Percentiles rank a stretch among this genome's conserved stretches.
Conservation (phyloP, 2,797 vertebrate genomes). For the Falco cherrug region DNA sequence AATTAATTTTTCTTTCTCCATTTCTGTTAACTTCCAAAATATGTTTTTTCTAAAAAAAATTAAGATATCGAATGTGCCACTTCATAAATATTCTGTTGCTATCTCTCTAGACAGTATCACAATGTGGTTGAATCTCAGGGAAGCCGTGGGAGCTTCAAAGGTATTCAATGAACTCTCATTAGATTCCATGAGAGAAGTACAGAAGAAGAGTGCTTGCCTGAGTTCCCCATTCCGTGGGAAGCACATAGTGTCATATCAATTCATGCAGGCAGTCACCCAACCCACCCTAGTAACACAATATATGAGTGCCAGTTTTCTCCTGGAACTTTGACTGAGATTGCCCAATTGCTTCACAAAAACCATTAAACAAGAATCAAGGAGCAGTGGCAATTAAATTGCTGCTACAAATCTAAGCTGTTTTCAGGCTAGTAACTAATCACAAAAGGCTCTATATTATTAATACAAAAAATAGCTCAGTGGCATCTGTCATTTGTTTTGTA, state of each 20-base stretch:
- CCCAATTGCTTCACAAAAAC: neutral
- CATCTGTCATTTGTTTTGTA: neutral
- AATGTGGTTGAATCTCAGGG: neutral
- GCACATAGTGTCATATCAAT: too few species aligned
- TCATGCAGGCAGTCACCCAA: neutral
- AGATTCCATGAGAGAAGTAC: neutral
- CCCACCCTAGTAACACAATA: rapidly evolving
- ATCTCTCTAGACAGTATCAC: neutral
- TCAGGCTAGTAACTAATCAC: neutral
- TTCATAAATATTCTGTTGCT: neutral
- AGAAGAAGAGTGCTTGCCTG: neutral
- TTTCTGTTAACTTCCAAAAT: neutral
- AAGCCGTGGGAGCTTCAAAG: neutral
- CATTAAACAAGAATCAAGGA: neutral
- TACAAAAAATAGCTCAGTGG: neutral
- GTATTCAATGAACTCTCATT: neutral
- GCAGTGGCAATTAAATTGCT: neutral
- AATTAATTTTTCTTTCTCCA: neutral
- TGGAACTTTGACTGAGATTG: neutral
- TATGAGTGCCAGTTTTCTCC: neutral
- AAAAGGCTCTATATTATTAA: neutral
- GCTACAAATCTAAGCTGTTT: neutral
- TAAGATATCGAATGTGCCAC: neutral
- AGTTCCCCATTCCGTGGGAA: neutral
- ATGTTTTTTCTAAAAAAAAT: neutral